A percentile compares a stretch with the other conserved stretches of the same genome.
These are phyloP conservation scores for Heliconius erato DNA, from an alignment of 2,888 invertebrate genomes.

Conservation along the genomic window DNA sequence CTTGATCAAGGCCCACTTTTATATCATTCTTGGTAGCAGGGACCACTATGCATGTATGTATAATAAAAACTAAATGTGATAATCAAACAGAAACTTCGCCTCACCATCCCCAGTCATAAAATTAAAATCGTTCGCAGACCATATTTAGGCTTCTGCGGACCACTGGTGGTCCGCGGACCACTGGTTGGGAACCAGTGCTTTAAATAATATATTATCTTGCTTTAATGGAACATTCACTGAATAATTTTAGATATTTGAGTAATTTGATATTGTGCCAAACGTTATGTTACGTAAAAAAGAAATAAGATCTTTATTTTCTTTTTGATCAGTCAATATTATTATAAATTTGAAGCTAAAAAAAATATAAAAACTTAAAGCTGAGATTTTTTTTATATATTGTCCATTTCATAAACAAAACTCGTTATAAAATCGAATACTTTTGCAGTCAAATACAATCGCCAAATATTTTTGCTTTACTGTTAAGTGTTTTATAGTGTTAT, in stretches of 20 bases:
- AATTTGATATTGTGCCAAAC: neutral
- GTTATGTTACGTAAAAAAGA: neutral
- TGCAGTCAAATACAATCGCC: neutral
- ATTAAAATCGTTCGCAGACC: too few species aligned
- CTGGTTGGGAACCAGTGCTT: too few species aligned
- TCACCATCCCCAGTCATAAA: too few species aligned
- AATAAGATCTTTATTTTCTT: neutral
- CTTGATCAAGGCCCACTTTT: too few species aligned
- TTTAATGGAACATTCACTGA: neutral
- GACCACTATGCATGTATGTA: too few species aligned
- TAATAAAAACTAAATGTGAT: too few species aligned
- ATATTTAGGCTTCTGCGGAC: too few species aligned
- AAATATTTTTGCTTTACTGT: neutral
- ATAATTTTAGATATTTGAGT: conserved; percentile 2
- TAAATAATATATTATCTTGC: neutral
- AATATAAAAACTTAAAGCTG: neutral
- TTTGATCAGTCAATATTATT: neutral
- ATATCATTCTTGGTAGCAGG: too few species aligned
- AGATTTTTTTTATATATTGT: neutral
- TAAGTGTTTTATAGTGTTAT: neutral
- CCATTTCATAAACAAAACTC: neutral
- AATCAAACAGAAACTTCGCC: too few species aligned
- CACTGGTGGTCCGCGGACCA: too few species aligned
- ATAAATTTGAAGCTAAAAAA: too few species aligned
- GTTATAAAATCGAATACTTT: neutral